Conservation (phyloP, 2,113 vertebrate genomes). For the Spea bombifrons region DNA sequence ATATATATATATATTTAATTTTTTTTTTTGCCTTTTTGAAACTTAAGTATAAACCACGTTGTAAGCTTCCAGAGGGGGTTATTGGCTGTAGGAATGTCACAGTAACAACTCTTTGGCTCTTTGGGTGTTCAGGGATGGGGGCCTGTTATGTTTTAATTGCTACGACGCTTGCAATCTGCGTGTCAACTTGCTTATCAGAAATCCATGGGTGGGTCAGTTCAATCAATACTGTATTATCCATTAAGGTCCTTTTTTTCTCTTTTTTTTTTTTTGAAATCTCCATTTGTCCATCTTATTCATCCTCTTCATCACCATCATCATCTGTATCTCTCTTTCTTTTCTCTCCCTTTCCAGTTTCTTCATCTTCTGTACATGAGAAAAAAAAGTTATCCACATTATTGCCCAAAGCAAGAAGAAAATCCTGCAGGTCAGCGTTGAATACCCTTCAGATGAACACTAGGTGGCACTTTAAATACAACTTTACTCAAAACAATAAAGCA, state of each 20-base stretch:
- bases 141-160: slow-evolving; percentile 57
- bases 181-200: slow-evolving; percentile 58
- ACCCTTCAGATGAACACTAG: too few relatives aligned
- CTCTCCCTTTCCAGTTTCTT: slow-evolving; percentile 68
- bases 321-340: slow-evolving; percentile 88
- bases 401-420: too few relatives aligned
- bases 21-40: slow-evolving; percentile 43
- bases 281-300: slow-evolving; percentile 68
- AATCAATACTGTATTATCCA: slow-evolving; percentile 78
- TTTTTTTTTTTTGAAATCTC: slow-evolving; percentile 81
- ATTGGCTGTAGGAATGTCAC: slow-evolving; percentile 80
- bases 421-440: too few relatives aligned
- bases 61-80: slow-evolving; percentile 70
- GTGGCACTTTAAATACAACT: too few relatives aligned
- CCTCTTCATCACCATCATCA: slow-evolving; percentile 81
- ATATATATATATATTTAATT: slow-evolving; percentile 12
- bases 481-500: too few relatives aligned
- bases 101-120: slow-evolving; percentile 77
- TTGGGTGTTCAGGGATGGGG: slow-evolving; percentile 60
- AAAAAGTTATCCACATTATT: background rate
- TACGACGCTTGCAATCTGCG: slow-evolving; percentile 58
- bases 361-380: slow-evolving; percentile 2
- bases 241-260: slow-evolving; percentile 62
- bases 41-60: slow-evolving; percentile 62
- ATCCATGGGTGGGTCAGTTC: slow-evolving; percentile 73